phyloP scores from a whole-genome alignment of 2,888 invertebrate species.

The Cantharis rustica region DNA sequence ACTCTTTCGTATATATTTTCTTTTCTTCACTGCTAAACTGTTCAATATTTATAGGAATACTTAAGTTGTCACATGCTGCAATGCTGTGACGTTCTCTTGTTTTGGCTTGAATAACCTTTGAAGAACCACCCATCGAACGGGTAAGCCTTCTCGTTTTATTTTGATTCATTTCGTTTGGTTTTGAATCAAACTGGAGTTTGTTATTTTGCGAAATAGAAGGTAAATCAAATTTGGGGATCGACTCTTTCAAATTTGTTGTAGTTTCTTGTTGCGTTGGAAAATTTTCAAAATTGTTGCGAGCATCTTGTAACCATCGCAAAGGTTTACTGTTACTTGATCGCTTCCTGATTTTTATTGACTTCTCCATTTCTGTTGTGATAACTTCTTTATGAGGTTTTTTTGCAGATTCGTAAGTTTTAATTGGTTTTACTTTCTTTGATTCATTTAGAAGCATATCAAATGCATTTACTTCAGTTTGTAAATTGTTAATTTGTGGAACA shows the following conservation, averaged over 20 bases:
- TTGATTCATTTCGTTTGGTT: background rate
- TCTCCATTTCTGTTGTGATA: background rate
- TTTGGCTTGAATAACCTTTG: conserved; percentile 16
- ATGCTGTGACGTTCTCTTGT: conserved; percentile 31
- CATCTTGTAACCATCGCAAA: conserved; percentile 42
- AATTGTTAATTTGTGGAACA: background rate
- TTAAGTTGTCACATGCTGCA: conserved; percentile 16
- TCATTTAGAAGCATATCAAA: background rate
- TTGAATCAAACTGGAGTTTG: background rate
- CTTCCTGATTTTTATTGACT: background rate
- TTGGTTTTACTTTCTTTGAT: background rate
- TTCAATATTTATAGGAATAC: conserved; percentile 37
- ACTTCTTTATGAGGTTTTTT: background rate
- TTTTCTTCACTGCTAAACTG: conserved; percentile 38
- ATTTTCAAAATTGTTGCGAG: conserved; percentile 40
- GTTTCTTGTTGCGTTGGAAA: conserved; percentile 39
- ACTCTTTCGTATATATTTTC: conserved; percentile 31
- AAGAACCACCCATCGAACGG: conserved; percentile 35
- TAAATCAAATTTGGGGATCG: conserved; percentile 17
- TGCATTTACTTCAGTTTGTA: background rate
- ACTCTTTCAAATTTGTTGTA: conserved; percentile 9
- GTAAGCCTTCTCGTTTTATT: conserved; percentile 5
- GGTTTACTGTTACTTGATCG: background rate
- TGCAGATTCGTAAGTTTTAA: background rate
- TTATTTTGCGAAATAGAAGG: conserved; percentile 34